Evolutionary conservation across 2,113 vertebrate species (phyloP), one percentile per base, ranked within the genome.

Genomic region (Ardeotis arabs): DNA sequence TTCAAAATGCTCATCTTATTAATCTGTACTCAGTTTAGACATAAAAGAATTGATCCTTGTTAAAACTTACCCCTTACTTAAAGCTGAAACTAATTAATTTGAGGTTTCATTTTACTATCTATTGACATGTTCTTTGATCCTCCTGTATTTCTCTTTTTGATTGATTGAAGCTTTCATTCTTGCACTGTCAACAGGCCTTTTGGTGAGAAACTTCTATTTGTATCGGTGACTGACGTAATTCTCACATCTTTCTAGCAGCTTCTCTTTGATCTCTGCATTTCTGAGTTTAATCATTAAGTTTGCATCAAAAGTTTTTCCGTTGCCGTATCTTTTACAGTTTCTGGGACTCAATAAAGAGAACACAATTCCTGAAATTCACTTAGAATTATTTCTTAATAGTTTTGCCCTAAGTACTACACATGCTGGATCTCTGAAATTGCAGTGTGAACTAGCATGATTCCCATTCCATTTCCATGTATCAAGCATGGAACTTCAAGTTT

Each of bases 201-300:
- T 85, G 79, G 59, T 87, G 62, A 89, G 84, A 87, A 95, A 68
- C 62, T 50, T 79, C 62, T 92, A 24, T 82, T 84, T 89, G 89
- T 81, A 84, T 89, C 60, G 87, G 80, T 77, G 94, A 95, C 86
- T 60, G 91, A 84, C 84, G 92, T 68, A 70, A 93, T 93, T 96
- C 67, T 84, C 77, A 64, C 64, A 72, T 87, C 84, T 95, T 84
- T 66, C 56, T 76, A 92, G 66, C 39, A 89, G 80, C 56, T 95
- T 86, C 84, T 86, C 81, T 96, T 91, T 93, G 86, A 93, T 95
- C 66, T 93, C 89, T 68, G 47, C 35, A 75, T 90, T 93, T 96
- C 91, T 87, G 80, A 72, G 53, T 89, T 94, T 95, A 95, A 95
- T 89, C 24, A 84, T 78, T 60, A 78, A 82, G 81, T 96, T 89